Conservation (phyloP, 2,888 invertebrate genomes). For the Orchesellides sinensis region DNA sequence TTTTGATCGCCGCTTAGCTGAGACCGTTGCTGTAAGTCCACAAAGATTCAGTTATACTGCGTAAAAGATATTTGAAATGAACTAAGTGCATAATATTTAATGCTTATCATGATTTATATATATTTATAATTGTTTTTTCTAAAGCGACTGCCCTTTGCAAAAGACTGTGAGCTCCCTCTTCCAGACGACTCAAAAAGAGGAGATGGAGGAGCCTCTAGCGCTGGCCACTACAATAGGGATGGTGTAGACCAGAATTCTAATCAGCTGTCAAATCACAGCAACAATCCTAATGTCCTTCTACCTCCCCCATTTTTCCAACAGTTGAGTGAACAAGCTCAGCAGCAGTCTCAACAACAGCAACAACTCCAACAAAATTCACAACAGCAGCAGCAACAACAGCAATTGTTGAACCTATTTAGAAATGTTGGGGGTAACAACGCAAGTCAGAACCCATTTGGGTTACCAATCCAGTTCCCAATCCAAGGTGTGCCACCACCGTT, state of each 20-base stretch:
- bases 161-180: constrained; percentile 81
- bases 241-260: constrained; percentile 71
- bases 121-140: neutral
- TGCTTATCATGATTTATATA: neutral
- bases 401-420: constrained; percentile 52
- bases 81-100: too few relatives aligned
- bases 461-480: constrained; percentile 65
- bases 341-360: constrained; percentile 35
- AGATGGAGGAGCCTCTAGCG: constrained; percentile 72
- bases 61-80: neutral
- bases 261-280: constrained; percentile 58
- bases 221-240: constrained; percentile 2
- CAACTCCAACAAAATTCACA: constrained; percentile 48
- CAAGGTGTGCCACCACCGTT: constrained; percentile 62
- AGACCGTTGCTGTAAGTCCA: constrained; percentile 82
- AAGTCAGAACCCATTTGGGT: constrained; percentile 61
- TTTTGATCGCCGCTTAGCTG: constrained; percentile 86
- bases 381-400: constrained; percentile 54
- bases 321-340: constrained; percentile 57
- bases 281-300: constrained; percentile 58
- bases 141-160: constrained; percentile 82
- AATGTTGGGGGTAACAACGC: constrained; percentile 21
- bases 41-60: neutral
- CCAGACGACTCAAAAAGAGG: constrained; percentile 75
- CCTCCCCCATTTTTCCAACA: constrained; percentile 74